Evolutionary conservation across 2,113 vertebrate species (phyloP), one percentile per base, ranked within the genome.

Genomic region (Peucedramus taeniatus): DNA sequence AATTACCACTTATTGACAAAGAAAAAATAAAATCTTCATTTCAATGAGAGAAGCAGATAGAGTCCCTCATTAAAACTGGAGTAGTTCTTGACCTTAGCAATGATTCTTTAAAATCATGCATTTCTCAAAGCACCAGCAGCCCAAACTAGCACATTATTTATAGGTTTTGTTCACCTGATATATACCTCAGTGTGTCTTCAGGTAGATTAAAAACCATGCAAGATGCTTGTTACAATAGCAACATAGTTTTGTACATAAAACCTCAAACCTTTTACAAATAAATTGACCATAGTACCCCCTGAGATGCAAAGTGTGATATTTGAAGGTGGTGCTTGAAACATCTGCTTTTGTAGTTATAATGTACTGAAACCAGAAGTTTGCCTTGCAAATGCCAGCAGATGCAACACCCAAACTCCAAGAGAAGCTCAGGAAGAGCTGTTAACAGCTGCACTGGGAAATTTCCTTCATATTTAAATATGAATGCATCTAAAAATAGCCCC

Each of bases 361-460:
- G 57, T 54, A 61, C 78, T 88, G 31, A 91, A 87, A 13, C 69
- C 82, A 88, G 90, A 77, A 88, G 63, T 95, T 94, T 97, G 75
- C 84, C 75, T 85, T 94, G 91, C 85, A 96, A 83, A 87, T 88
- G 68, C 78, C 71, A 47, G 42, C 63, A 87, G 82, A 93, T 83
- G 85, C 87, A 90, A 87, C 84, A 94, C 71, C 92, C 82, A 42
- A 37, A 63, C 76, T 96, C 82, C 71, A 91, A 27, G 78, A 93
- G 87, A 77, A 91, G 87, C 83, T 84, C 83, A 82, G 91, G 93
- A 94, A 79, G 91, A 83, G 76, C 84, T 69, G 87, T 90, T 96
- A 96, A 93, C 90, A 96, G 83, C 93, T 94, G 86, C 65, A 80
- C 76, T 94, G 94, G 85, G 94, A 96, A 96, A 83, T 95, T 93